Evolutionary conservation across 1,140 invertebrate genomes (phyloP), one percentile per base, ranked within the genome.

Genomic region (Sycobia sp.): DNA sequence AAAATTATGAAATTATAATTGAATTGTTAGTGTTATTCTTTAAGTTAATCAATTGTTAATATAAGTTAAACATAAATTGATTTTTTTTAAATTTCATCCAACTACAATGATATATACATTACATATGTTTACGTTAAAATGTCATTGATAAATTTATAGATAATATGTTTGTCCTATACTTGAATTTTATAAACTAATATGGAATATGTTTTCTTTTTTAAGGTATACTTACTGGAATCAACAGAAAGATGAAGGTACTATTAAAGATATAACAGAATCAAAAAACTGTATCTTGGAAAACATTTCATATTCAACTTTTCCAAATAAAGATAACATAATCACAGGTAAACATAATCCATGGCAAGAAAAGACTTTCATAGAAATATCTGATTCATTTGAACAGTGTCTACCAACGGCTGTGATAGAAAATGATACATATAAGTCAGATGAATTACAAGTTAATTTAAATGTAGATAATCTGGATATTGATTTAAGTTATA

Each of bases 271-370:
- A 41, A 55, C 25, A 1, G 36, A 41, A 27, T 25, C 36, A 16
- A n/a, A 55, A 43, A n/a, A 11, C 36, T 54, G 50, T 54, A 49
- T 32, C 16, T 36, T 29, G 46, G 29, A 23, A 39, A 53, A 39
- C 20, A 39, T 14, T 51, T 39, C 38, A 53, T 38, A 10, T 25
- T n/a, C 22, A 20, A 11, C 34, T 51, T 51, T 4, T 49, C 4
- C 16, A n/a, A 43, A 29, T 43, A 14, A 55, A 1, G 25, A 43
- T n/a, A 16, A 27, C n/a, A 55, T 3, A 54, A 8, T n/a, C 7
- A 25, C 18, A 38, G 3, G 18, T 20, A 18, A 34, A 10, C 3
- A 38, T 20, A 20, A 38, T 13, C 20, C 4, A 14, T 36, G 36
- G 14, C 22, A 38, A 4, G 9, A 20, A 23, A 1, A 5, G 16